phyloP scores from a whole-genome alignment of 2,888 invertebrate genomes.

The Andrena minutula region DNA sequence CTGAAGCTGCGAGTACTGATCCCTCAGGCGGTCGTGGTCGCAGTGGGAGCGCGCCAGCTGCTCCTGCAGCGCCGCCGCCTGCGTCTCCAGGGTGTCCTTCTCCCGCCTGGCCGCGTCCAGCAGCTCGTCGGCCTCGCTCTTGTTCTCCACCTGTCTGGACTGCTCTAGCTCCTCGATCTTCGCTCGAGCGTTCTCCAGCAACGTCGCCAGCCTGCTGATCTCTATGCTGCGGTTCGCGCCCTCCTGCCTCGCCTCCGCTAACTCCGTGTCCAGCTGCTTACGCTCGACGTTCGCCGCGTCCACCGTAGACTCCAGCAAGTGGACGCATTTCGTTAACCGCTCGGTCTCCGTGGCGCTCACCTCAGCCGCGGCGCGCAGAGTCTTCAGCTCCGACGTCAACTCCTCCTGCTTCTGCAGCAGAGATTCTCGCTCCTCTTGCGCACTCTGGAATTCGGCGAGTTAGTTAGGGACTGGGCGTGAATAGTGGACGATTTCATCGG shows the following conservation, averaged over 20 bases:
- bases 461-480: not conserved
- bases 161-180: constrained; percentile 92
- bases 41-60: constrained; percentile 89
- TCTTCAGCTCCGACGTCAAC: constrained; percentile 89
- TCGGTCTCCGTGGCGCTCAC: constrained; percentile 88
- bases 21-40: constrained; percentile 89
- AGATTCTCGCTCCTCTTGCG: constrained; percentile 92
- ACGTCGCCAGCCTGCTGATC: constrained; percentile 90
- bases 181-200: constrained; percentile 93
- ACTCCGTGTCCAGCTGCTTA: constrained; percentile 90
- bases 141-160: constrained; percentile 89
- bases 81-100: constrained; percentile 90
- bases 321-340: constrained; percentile 89
- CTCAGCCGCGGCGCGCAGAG: constrained; percentile 88
- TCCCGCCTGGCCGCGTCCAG: constrained; percentile 90
- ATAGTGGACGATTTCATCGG: not conserved
- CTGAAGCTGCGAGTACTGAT: constrained; percentile 89
- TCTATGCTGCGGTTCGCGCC: constrained; percentile 92
- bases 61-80: constrained; percentile 89
- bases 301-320: constrained; percentile 90
- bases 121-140: constrained; percentile 90
- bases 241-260: constrained; percentile 90
- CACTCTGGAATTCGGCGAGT: constrained; percentile 85
- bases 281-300: constrained; percentile 92
- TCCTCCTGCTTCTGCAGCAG: constrained; percentile 92